Conservation (phyloP, 35 echinoderm and acorn worm genomes). For the Patiria miniata region DNA sequence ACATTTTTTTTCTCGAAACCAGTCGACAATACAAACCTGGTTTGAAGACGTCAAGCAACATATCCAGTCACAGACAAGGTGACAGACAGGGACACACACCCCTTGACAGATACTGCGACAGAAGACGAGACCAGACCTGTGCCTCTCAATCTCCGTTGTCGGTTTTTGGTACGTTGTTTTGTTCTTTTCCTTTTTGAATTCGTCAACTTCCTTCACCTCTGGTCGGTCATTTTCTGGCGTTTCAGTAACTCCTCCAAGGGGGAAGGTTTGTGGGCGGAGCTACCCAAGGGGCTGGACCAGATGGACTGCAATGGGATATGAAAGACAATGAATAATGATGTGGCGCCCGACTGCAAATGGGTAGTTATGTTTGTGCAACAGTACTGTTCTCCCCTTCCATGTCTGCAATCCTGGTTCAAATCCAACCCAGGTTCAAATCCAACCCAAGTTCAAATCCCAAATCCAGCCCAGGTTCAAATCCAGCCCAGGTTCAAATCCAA, state of each 20-base stretch:
- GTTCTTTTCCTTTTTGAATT: background rate
- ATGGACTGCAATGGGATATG: constrained; percentile 56
- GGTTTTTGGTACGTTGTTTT: constrained; percentile 30
- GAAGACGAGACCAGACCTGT: background rate
- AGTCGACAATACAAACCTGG: background rate
- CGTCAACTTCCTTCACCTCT: constrained; percentile 66
- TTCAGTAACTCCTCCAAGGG: constrained; percentile 65
- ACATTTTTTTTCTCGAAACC: background rate
- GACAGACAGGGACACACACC: constrained; percentile 23
- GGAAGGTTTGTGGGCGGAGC: constrained; percentile 48
- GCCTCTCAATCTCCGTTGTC: background rate
- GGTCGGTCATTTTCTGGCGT: constrained; percentile 66
- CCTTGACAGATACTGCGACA: background rate
- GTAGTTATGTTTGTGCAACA: background rate
- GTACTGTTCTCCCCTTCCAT: too few relatives aligned
- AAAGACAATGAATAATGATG: background rate
- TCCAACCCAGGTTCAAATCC: too few relatives aligned
- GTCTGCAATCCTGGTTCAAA: too few relatives aligned
- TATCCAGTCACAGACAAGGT: constrained; percentile 19
- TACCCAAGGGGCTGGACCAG: constrained; percentile 79
- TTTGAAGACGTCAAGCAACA: background rate
- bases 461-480: too few relatives aligned
- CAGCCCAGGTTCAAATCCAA: too few relatives aligned
- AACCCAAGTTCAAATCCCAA: too few relatives aligned
- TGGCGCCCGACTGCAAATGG: background rate